A percentile compares a stretch with the other conserved stretches of the same genome.
phyloP scores from a whole-genome alignment of 2,113 vertebrate genomes.

The Grantiella picta region DNA sequence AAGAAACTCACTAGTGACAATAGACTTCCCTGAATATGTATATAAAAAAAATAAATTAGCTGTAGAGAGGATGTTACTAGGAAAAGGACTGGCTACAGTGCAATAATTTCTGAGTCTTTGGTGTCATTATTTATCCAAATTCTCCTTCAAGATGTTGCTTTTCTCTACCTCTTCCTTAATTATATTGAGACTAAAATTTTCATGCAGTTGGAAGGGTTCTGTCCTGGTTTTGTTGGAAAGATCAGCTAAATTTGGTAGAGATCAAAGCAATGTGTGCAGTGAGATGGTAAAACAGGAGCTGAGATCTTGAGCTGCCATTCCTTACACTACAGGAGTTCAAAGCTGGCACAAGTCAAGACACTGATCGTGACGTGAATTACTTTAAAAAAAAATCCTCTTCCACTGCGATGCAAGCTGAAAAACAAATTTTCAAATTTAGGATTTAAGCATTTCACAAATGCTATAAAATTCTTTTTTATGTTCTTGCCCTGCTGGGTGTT shows the following conservation, averaged over 20 bases:
- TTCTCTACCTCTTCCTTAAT: background rate
- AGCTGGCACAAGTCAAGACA: background rate
- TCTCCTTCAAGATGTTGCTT: background rate
- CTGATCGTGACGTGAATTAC: background rate
- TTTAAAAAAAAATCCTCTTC: background rate
- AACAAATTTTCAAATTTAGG: background rate
- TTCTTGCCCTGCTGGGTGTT: background rate
- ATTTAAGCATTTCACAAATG: background rate
- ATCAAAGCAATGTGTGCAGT: background rate
- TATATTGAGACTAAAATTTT: background rate
- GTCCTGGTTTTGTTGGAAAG: background rate
- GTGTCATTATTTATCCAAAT: background rate
- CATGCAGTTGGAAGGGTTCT: background rate
- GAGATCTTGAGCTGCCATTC: background rate
- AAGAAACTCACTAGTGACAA: background rate
- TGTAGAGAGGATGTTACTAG: background rate
- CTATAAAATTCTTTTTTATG: background rate
- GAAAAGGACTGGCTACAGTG: background rate
- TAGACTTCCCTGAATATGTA: background rate
- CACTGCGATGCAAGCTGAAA: rapidly evolving
- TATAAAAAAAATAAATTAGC: background rate
- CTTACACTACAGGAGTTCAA: background rate
- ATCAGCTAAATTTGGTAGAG: background rate
- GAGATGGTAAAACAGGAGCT: background rate
- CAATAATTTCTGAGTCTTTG: background rate